Conservation (phyloP, 2,888 invertebrate species). For the Dysmachus trigonus region DNA sequence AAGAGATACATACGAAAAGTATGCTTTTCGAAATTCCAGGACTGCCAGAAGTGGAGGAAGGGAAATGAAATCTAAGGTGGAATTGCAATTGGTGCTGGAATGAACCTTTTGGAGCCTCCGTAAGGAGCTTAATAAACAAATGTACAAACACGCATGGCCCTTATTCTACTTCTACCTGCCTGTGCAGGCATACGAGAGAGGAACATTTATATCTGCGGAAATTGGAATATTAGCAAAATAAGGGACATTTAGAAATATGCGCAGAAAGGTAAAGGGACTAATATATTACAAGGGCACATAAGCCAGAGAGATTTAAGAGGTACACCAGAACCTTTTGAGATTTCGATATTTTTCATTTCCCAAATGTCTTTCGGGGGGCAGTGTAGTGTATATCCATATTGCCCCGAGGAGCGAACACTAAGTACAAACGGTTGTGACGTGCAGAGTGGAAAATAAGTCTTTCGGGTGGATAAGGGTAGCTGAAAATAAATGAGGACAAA, state of each 20-base stretch:
- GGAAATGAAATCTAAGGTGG: background rate
- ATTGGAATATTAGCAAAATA: constrained; percentile 38
- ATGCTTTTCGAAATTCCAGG: background rate
- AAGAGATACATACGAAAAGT: background rate
- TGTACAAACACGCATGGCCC: background rate
- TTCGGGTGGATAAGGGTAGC: background rate
- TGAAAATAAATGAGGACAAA: background rate
- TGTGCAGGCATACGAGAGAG: background rate
- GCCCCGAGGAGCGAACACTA: background rate
- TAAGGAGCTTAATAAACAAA: constrained; percentile 33
- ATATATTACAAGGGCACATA: constrained; percentile 16
- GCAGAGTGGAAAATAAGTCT: background rate
- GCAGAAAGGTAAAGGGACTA: constrained; percentile 18
- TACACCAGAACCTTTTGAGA: background rate
- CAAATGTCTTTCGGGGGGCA: background rate
- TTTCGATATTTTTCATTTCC: constrained; percentile 9
- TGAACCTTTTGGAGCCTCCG: background rate
- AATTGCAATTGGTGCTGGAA: constrained; percentile 24
- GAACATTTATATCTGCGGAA: background rate
- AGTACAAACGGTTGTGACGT: background rate
- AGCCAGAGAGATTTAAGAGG: constrained; percentile 12
- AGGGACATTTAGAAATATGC: constrained; percentile 31
- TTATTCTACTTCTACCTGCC: background rate
- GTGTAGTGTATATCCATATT: no score
- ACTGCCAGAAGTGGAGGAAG: background rate